These are phyloP conservation scores for Sepiola atlantica DNA, from an alignment of 2,888 invertebrate genomes.

Conservation along the genomic window DNA sequence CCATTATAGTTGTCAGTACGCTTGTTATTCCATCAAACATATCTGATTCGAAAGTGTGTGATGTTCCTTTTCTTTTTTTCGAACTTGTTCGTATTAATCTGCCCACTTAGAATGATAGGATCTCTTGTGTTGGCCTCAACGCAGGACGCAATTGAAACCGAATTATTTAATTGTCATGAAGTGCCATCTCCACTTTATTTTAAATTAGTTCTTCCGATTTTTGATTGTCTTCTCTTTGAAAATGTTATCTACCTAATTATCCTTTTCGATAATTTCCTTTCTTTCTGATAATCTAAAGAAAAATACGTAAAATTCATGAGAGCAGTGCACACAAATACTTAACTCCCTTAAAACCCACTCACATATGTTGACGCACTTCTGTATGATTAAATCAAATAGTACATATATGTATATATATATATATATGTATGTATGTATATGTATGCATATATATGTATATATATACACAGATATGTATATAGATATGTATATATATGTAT, in stretches of 20 bases:
- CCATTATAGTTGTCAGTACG: too few species aligned
- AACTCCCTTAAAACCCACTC: background rate
- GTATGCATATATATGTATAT: conserved; percentile 18
- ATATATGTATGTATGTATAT: background rate
- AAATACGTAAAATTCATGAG: background rate
- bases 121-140: too few species aligned
- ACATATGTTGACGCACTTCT: background rate
- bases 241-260: background rate
- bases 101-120: too few species aligned
- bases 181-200: too few species aligned
- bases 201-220: too few species aligned
- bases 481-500: background rate
- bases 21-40: too few species aligned
- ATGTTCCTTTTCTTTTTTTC: too few species aligned
- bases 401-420: background rate
- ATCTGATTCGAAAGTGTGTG: too few species aligned
- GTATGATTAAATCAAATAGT: background rate
- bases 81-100: too few species aligned
- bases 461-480: background rate
- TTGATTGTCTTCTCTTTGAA: too few species aligned
- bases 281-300: background rate
- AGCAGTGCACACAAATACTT: background rate
- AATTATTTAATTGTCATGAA: too few species aligned
- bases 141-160: too few species aligned
- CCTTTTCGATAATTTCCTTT: background rate